Evolutionary conservation across 2,888 invertebrate genomes (phyloP), one percentile per base, ranked within the genome.

Genomic region (Cyclophora punctaria): DNA sequence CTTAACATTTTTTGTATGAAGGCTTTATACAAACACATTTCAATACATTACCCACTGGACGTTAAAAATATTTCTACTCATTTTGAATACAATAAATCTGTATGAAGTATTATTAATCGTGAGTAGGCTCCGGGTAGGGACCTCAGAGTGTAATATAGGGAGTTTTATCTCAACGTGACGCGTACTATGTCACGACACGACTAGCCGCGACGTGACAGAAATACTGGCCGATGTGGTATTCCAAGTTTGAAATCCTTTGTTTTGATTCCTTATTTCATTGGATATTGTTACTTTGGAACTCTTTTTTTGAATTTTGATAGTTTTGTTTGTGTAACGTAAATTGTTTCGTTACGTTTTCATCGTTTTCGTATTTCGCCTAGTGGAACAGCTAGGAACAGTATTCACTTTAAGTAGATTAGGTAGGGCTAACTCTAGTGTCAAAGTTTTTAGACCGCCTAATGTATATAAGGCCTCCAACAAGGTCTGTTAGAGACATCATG

Each of bases 171-270:
- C 75, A 64, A 60, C 75, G 75, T 83, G 83, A 86, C 80, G 76
- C 82, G 83, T 71, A 72, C 73, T 67, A 73, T 81, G 85, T 87
- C 87, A 85, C 86, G 87, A 83, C 87, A 85, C 86, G 87, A 83
- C 75, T 67, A 59, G 66, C 66, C 64, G 66, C 69, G 69, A 87
- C 87, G 87, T 88, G 87, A 87, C 85, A 75, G 70, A 80, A 83
- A 85, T 85, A 74, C 74, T 71, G 71, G 72, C 66, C 71, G 76
- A 78, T 82, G 37, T 82, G 80, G 77, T 81, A 76, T 68, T 64
- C 62, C 64, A 64, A 62, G 63, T 49, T 64, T 66, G 62, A 70
- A 71, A 67, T 67, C 20, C 67, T 64, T 65, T 67, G 66, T 73
- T 73, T 73, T 73, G 69, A 73, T 69, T 69, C 68, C 67, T 69